Conservation (phyloP, 2,113 vertebrate species). For the Elaphurus davidianus region DNA sequence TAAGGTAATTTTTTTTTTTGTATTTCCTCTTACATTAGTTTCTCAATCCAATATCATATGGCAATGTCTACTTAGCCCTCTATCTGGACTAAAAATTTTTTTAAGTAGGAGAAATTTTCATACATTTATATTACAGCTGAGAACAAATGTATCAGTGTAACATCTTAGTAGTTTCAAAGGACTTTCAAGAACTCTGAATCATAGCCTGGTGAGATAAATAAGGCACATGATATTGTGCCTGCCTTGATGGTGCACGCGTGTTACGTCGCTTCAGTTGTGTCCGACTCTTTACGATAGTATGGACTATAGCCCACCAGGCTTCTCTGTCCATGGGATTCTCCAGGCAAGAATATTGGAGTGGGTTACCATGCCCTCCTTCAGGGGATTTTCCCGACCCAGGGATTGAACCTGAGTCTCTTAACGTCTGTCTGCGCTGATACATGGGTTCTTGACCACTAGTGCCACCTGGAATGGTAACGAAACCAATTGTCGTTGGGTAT, state of each 20-base stretch:
- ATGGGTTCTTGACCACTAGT: background rate
- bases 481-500: background rate
- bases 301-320: background rate
- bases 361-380: background rate
- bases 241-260: background rate
- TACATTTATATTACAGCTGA: background rate
- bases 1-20: slow-evolving; percentile 70
- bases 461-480: background rate
- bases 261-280: background rate
- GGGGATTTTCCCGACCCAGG: background rate
- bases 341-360: background rate
- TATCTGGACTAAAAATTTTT: background rate
- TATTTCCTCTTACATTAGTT: background rate
- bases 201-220: background rate
- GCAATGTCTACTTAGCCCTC: background rate
- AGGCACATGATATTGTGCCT: background rate
- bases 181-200: background rate
- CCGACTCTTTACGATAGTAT: background rate
- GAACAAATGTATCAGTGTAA: background rate
- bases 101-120: background rate
- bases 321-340: background rate
- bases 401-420: background rate
- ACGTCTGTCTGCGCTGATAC: background rate
- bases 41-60: background rate
- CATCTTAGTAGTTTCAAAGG: background rate